These are phyloP conservation scores for Ammodytes marinus DNA, from an alignment of 2,113 vertebrate genomes.

Conservation along the genomic window DNA sequence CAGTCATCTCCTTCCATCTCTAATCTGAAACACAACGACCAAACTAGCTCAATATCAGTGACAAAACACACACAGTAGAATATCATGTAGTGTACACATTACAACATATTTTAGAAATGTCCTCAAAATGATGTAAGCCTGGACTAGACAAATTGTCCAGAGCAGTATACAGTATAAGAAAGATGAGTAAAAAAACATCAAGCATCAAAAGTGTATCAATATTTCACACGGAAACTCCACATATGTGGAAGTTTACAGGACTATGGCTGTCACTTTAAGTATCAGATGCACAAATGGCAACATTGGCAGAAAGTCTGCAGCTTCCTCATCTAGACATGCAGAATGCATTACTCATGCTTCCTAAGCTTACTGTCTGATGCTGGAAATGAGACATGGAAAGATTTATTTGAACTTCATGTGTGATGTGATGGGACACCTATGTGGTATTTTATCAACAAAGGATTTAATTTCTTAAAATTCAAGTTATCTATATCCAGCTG, in stretches of 20 bases:
- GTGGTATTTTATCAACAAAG: neutral
- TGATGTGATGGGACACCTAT: neutral
- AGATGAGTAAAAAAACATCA: neutral
- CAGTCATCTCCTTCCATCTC: constrained; percentile 90
- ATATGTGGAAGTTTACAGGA: neutral
- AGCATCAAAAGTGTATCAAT: neutral
- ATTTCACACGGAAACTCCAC: neutral
- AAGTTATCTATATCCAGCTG: neutral
- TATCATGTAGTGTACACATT: neutral
- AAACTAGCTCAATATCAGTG: constrained; percentile 16
- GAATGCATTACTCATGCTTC: neutral
- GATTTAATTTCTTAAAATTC: neutral
- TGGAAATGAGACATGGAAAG: neutral
- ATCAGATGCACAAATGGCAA: neutral
- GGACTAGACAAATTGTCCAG: neutral
- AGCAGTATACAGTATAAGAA: too few species aligned
- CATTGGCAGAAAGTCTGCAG: neutral
- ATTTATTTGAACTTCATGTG: neutral
- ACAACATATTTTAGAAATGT: neutral
- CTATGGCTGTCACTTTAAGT: neutral
- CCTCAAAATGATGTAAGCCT: neutral
- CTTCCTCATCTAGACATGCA: neutral
- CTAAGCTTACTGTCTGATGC: neutral
- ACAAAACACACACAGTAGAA: neutral
- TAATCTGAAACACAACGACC: constrained; percentile 51